Conservation (phyloP, 2,113 vertebrate species). For the Psammodynastes pulverulentus region DNA sequence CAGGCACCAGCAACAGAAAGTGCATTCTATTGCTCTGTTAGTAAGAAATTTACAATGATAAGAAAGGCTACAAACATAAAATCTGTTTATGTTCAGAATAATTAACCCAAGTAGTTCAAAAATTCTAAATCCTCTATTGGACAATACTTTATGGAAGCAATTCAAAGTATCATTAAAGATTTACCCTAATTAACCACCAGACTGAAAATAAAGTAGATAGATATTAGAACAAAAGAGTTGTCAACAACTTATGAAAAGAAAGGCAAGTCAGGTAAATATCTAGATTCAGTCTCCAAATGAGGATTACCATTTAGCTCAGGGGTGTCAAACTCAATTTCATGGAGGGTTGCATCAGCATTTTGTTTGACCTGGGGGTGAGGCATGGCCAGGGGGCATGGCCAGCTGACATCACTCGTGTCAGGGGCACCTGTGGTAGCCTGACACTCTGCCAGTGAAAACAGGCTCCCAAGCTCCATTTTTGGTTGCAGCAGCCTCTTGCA, state of each 20-base stretch:
- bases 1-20: not conserved
- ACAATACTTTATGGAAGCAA: too few species aligned
- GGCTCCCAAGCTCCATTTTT: too few species aligned
- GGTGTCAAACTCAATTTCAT: too few species aligned
- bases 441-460: too few species aligned
- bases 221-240: not conserved
- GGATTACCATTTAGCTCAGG: not conserved
- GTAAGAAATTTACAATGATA: slow-evolving; percentile 34
- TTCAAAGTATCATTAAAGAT: not conserved
- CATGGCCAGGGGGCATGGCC: too few species aligned
- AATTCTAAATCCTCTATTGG: not conserved
- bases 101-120: not conserved
- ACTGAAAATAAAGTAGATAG: not conserved
- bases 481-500: too few species aligned
- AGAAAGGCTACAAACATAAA: slow-evolving; percentile 32
- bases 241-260: not conserved
- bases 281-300: not conserved
- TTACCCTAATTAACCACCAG: not conserved
- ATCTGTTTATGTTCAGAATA: slow-evolving; percentile 34
- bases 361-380: too few species aligned
- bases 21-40: slow-evolving; percentile 28
- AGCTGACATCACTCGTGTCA: too few species aligned
- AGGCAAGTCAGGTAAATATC: not conserved
- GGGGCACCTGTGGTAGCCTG: too few species aligned
- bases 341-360: too few species aligned